Base-by-base conservation (phyloP, 2,113 vertebrate genomes). In the Mormyrus iriodes region DNA sequence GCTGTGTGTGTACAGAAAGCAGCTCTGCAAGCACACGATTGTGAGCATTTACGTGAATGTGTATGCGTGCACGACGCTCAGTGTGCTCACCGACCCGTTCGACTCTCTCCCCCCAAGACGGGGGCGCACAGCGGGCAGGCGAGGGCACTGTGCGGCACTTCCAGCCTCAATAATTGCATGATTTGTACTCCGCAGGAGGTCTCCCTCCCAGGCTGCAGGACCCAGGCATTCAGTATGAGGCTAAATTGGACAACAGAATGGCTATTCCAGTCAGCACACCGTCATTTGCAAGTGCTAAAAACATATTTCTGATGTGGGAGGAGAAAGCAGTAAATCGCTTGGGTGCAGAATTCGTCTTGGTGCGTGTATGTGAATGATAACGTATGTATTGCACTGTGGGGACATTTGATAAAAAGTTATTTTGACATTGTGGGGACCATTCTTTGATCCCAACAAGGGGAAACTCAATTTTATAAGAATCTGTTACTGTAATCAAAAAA, bases 161-260 rank as follows among this genome's bases (percentile, higher is more conserved):
- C 61, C 46, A 49, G n/a, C 46, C 52, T 21, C 84, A 31, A 46
- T 86, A 86, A 89, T 73, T 87, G 35, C 52, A 19, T 86, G 46
- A 87, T 90, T 79, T 79, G 44, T 24, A 27, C 27, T n/a, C 83
- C 8, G 27, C 61, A 10, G 58, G 35, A 27, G 55, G 55, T 2
- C 55, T 19, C 55, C 21, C 55, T 44, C 31, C 49, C 35, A 35
- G 12, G 24, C 35, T 19, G n/a, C 17, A 55, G 17, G 73, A 15
- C 83, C 61, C 31, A 42, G 61, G 85, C 61, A 88, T 83, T 90
- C 73, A 79, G 79, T 88, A 48, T 3, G 53, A 73, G 42, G 82
- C 51, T 86, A 89, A 89, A 89, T 87, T 87, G 85, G 89, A 87
- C 84, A 84, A 65, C 85, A 88, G 89, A 88, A 65, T 83, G 87